phyloP scores from a whole-genome alignment of 2,888 invertebrate genomes.

The Dasysyrphus tricinctus region DNA sequence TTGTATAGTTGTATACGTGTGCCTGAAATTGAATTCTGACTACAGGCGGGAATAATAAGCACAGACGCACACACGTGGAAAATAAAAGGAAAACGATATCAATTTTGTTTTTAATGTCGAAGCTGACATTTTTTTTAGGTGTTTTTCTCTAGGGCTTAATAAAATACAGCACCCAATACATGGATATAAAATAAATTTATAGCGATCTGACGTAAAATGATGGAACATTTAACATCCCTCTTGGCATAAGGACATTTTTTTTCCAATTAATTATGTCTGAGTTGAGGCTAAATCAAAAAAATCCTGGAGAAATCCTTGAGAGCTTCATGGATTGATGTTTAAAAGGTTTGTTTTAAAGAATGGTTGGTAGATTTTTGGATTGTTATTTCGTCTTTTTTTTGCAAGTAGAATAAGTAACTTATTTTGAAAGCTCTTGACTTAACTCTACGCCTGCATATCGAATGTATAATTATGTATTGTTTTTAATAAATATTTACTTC shows the following conservation, averaged over 20 bases:
- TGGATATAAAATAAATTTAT: conserved; percentile 4
- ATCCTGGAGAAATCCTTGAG: background rate
- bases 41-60: background rate
- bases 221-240: conserved; percentile 13
- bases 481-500: too few relatives aligned
- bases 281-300: background rate
- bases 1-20: background rate
- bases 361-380: background rate
- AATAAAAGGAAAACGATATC: conserved; percentile 27
- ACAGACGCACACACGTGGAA: conserved; percentile 4
- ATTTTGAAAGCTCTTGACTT: background rate
- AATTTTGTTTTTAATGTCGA: background rate
- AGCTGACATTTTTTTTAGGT: conserved; percentile 33
- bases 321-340: background rate
- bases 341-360: background rate
- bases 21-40: conserved; percentile 23
- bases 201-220: conserved; percentile 10
- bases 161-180: conserved; percentile 7
- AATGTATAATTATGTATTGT: background rate
- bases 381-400: background rate
- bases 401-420: background rate
- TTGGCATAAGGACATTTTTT: conserved; percentile 16
- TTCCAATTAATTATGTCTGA: conserved; percentile 16
- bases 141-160: conserved; percentile 30
- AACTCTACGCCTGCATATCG: background rate